Base-by-base conservation (phyloP, 2,888 invertebrate genomes). In the Nomada fabriciana region DNA sequence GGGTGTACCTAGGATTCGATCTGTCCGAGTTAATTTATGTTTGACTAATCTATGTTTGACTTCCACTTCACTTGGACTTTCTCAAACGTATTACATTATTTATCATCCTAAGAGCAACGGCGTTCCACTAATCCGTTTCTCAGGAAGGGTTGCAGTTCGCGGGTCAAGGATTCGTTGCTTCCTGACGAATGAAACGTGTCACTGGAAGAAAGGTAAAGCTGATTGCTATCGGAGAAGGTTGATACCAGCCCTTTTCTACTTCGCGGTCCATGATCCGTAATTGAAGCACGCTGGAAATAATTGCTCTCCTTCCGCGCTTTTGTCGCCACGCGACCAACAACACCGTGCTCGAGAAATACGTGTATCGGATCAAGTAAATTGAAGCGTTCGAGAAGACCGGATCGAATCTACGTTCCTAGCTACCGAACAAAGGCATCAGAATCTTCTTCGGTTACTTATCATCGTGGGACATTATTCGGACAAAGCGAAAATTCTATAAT, bases 51-150 rank as follows among this genome's bases (percentile, higher is more conserved):
- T 15, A 47, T 10, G 47, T 47, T 47, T 1, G 47, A 47, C 3
- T 47, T 47, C 47, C 47, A 47, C 47, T 13, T 47, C 47, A 3
- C 47, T 47, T 13, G 13, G 10, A 15, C 15, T 15, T 47, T 47
- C 47, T 10, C 47, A 3, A 47, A 2, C 47, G 47, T 47, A 4
- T 15, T 13, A 15, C 11, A 4, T 47, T 47, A 15, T 15, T 47
- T 47, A 11, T 3, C 47, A 1, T 13, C 47, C 47, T 11, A 47
- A 15, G 63, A 53, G 11, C 52, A 25, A 59, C 71, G 7, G 52
- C 70, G 60, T 53, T 70, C 60, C 52, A 61, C 61, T 70, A 70
- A 75, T 75, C 70, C 52, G 75, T 60, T 60, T 52, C 60, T 75
- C 60, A 13, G 13, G 25, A 42, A 25, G 70, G 60, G 70, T 75